These are phyloP conservation scores for Lochmaea capreae DNA, from an alignment of 2,888 invertebrate genomes.

Conservation along the genomic window DNA sequence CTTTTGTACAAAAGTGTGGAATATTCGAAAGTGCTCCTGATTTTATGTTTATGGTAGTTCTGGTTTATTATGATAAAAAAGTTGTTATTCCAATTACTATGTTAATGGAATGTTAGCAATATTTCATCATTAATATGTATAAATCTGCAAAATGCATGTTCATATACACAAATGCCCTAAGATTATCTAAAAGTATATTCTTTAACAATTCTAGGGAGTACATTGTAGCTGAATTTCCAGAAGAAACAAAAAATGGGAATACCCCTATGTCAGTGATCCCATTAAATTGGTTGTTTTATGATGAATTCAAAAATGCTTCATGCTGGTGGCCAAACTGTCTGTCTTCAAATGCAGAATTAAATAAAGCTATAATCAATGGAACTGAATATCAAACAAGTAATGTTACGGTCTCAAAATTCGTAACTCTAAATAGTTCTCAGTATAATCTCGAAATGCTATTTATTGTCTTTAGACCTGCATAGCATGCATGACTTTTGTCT, in stretches of 20 bases:
- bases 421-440: too few species aligned
- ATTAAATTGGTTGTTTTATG: neutral
- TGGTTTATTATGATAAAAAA: neutral
- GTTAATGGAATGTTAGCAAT: neutral
- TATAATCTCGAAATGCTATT: too few species aligned
- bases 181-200: neutral
- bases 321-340: constrained; percentile 1
- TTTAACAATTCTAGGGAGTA: neutral
- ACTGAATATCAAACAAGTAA: neutral
- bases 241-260: neutral
- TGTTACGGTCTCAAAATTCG: too few species aligned
- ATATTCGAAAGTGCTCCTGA: neutral
- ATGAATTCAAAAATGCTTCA: constrained; percentile 1
- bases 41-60: neutral
- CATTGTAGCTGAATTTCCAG: neutral
- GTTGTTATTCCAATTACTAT: neutral
- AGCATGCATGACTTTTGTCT: too few species aligned
- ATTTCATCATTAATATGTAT: neutral
- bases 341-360: neutral
- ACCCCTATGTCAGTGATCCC: neutral
- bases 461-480: too few species aligned
- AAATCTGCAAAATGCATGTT: neutral
- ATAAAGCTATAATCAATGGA: neutral
- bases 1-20: neutral
- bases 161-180: neutral